Conservation (phyloP, 2,113 vertebrate genomes). For the Tachysurus vachellii region DNA sequence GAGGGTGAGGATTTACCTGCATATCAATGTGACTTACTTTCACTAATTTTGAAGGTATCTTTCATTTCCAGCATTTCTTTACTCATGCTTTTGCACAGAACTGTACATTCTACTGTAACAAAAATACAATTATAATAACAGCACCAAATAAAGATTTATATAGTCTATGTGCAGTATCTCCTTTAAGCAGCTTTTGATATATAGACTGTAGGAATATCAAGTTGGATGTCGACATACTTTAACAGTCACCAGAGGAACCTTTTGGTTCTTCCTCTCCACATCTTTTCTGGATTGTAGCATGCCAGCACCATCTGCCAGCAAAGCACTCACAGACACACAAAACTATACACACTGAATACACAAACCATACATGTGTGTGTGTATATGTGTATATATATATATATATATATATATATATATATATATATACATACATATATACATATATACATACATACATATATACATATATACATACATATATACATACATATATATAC, state of each 20-base stretch:
- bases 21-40: neutral
- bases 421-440: slow-evolving; percentile 3
- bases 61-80: neutral
- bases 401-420: slow-evolving; percentile 12
- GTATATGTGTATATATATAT: no score
- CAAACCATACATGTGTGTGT: no score
- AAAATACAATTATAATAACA: neutral
- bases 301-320: slow-evolving; percentile 36
- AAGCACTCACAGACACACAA: neutral
- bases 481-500: no score
- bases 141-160: neutral
- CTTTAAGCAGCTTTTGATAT: slow-evolving; percentile 7
- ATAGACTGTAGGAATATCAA: slow-evolving; percentile 40
- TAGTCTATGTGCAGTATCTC: neutral
- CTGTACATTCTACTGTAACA: slow-evolving; percentile 1
- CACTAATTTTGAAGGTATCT: neutral
- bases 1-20: neutral
- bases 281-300: slow-evolving; percentile 15
- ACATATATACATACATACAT: neutral
- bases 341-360: neutral
- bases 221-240: slow-evolving; percentile 42
- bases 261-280: slow-evolving; percentile 37
- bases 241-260: slow-evolving; percentile 40
- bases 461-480: no score
- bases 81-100: no score